Evolutionary conservation across 1,140 invertebrate species (phyloP).

Genomic region (Lasaia peninsularis): DNA sequence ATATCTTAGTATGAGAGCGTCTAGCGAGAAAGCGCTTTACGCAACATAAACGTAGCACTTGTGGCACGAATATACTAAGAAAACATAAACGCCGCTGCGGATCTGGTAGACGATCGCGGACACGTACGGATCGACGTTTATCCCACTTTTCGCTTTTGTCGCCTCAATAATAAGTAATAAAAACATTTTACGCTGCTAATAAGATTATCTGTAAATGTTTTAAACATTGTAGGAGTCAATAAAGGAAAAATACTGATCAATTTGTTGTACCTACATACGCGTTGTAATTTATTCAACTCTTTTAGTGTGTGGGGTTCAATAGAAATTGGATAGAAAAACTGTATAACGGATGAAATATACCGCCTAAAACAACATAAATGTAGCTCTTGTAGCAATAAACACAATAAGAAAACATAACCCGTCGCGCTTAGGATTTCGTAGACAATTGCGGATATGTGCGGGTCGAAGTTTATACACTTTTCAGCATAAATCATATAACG

Average conservation of each 20-base stretch:
- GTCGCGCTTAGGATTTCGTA: too few relatives aligned
- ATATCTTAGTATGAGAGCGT: constrained; percentile 7
- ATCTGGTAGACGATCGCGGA: constrained; percentile 40
- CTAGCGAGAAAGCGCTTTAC: constrained; percentile 8
- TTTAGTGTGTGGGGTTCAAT: not conserved
- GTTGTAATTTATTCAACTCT: too few relatives aligned
- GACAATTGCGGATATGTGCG: constrained; percentile 67
- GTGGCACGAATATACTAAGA: constrained; percentile 32
- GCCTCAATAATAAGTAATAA: constrained; percentile 66
- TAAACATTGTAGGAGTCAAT: too few relatives aligned
- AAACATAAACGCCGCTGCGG: constrained; percentile 42
- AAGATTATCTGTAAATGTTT: too few relatives aligned
- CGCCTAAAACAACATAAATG: constrained; percentile 19
- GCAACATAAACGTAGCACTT: constrained; percentile 20
- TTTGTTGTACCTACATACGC: too few relatives aligned
- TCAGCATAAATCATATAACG: too few relatives aligned
- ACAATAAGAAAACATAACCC: too few relatives aligned
- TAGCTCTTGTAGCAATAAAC: too few relatives aligned
- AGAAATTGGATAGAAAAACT: constrained; percentile 8
- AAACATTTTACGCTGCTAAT: too few relatives aligned
- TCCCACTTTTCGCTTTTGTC: constrained; percentile 64
- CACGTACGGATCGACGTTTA: constrained; percentile 60
- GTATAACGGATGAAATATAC: constrained; percentile 14
- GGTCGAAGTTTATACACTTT: constrained; percentile 46
- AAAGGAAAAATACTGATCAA: too few relatives aligned